phyloP scores from a whole-genome alignment of 2,113 vertebrate genomes.

The Protobothrops flavoviridis region DNA sequence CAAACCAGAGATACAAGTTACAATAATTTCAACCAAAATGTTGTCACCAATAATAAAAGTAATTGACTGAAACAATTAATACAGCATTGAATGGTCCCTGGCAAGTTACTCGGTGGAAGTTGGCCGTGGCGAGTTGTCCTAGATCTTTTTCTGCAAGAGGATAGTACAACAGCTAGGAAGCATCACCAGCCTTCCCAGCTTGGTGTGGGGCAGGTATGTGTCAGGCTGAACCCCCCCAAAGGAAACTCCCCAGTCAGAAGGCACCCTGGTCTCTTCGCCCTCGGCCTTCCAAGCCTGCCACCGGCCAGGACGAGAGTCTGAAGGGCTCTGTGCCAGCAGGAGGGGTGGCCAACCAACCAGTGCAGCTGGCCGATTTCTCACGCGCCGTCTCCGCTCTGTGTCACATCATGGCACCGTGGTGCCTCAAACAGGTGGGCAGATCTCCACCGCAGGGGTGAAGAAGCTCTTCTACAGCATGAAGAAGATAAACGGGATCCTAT shows the following conservation, averaged over 20 bases:
- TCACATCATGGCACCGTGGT: constrained; percentile 2
- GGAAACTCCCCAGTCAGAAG: not conserved
- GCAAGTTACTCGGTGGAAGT: no score
- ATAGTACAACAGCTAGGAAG: not conserved
- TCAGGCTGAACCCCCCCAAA: not conserved
- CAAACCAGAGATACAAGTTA: not conserved
- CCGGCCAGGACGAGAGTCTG: not conserved
- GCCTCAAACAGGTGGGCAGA: constrained; percentile 38
- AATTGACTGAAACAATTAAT: not conserved
- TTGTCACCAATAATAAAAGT: not conserved
- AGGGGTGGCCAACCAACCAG: constrained; percentile 15
- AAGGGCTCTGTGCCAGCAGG: constrained; percentile 11
- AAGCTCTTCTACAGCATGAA: not conserved
- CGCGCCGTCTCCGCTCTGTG: constrained; percentile 34
- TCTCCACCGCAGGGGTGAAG: not conserved
- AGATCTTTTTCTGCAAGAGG: not conserved
- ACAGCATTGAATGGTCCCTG: not conserved
- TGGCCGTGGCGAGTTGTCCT: not conserved
- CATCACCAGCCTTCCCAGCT: not conserved
- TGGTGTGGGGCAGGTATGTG: not conserved
- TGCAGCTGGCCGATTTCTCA: constrained; percentile 35
- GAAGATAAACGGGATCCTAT: not conserved
- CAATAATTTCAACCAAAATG: not conserved
- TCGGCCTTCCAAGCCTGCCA: not conserved
- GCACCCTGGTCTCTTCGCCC: not conserved